These are phyloP conservation scores for Dusona sp. DNA, from an alignment of 2,888 invertebrate species.

Conservation along the genomic window DNA sequence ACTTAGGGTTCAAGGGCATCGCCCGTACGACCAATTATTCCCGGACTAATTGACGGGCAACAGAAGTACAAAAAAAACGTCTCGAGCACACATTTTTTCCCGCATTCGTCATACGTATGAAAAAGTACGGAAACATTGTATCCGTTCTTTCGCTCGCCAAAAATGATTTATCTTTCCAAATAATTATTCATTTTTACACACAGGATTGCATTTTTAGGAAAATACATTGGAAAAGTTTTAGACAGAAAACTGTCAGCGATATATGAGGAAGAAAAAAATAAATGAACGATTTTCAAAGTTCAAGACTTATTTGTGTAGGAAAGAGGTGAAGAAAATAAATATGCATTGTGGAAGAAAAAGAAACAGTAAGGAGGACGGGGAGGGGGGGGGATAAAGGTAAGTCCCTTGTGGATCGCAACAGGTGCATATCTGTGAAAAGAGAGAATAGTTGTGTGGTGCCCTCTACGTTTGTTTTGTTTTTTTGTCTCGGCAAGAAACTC, in stretches of 20 bases:
- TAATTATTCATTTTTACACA: neutral
- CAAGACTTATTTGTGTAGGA: neutral
- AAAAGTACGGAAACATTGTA: neutral
- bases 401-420: conserved; percentile 79
- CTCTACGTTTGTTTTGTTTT: conserved; percentile 12
- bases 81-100: neutral
- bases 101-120: neutral
- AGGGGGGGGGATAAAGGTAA: conserved; percentile 71
- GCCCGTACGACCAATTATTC: conserved; percentile 84
- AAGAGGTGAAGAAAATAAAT: neutral
- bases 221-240: neutral
- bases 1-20: conserved; percentile 85
- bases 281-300: neutral
- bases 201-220: neutral
- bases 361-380: neutral
- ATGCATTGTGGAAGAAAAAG: conserved; percentile 7
- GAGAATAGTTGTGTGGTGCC: conserved; percentile 43
- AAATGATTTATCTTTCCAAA: neutral
- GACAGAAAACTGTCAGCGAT: neutral
- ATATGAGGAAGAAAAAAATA: neutral
- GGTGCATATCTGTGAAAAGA: conserved; percentile 83
- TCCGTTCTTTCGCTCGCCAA: neutral
- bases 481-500: conserved; percentile 63
- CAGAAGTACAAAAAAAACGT: conserved; percentile 47
- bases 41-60: conserved; percentile 80